Base-by-base conservation (phyloP, 2,797 vertebrate genomes). In the Setipinna tenuifilis region DNA sequence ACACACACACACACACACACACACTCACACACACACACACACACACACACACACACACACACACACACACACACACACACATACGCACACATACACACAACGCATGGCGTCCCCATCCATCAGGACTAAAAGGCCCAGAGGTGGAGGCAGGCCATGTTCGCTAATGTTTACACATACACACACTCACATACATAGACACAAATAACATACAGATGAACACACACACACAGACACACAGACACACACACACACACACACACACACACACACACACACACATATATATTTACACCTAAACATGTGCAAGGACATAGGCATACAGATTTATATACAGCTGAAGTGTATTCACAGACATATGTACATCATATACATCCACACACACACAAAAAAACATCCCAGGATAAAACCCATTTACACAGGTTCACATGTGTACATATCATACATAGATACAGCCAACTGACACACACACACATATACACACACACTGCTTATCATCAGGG, bases 401-500 rank as follows among this genome's bases (percentile, higher is more conserved):
- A 35, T 75, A 19, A 75, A 75, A 75, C 16, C 68, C 68, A 75
- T 75, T 75, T 35, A 75, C 68, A 75, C 31, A 5, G 28, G 12
- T 75, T 35, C 16, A 75, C 68, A 16, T 75, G 68, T 75, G 16
- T 35, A 75, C 11, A 75, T 19, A 35, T 35, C 28, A 31, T 31
- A 28, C 84, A 61, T 2, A 82, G 31, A 85, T 44, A 82, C 71
- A 61, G 14, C 21, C 80, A n/a, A n/a, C n/a, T n/a, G n/a, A 85
- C 71, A 85, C 54, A 81, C 83, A 78, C 11, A 81, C 78, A 83
- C 50, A 61, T 16, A 81, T 44, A 48, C 44, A 81, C 44, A 83
- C 31, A 11, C 10, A 12, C 4, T 50, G 80, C 82, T 58, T 82
- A 85, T 85, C 62, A 88, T 82, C 71, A 80, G 82, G 59, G 57